Evolutionary conservation across 1,140 invertebrate species (phyloP), one percentile per base, ranked within the genome.

Genomic region (Solenopsis invicta): DNA sequence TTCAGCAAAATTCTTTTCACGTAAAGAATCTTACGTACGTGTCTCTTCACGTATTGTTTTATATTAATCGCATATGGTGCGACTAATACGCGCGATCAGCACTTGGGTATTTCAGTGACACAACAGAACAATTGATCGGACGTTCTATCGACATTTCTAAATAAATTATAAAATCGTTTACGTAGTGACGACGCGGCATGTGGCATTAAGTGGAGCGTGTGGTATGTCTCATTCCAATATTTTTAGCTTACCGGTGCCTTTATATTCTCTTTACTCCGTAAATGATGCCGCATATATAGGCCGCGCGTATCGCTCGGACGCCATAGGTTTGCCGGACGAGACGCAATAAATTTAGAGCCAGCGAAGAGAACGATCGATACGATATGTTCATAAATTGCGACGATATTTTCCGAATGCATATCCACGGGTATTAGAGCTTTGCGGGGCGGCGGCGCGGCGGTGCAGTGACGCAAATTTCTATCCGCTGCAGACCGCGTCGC

Each of bases 161-260:
- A 71, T 75, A 62, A 84, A 59, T 59, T 34, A 59, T 74, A 34
- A 48, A 50, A 84, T 84, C 71, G n/a, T 82, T 82, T 72, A 41
- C 8, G 24, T n/a, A 54, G 21, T 48, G 24, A n/a, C 62, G 29
- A 24, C 18, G 37, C 13, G 67, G 48, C 67, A 67, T 69, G 13
- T 80, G 61, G 62, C 29, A n/a, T 48, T 72, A 75, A 50, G 29
- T 24, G 29, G 13, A 61, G n/a, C 41, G 18, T 24, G 18, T 18
- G 16, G n/a, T 82, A 37, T 18, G 5, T 45, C 34, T 21, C 16
- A 9, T 61, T 41, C 2, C n/a, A 50, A 62, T 69, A 81, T 24
- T 56, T 71, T 84, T 75, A 74, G 12, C 48, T 37, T 18, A 48
- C 29, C 41, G 24, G 3, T 2, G n/a, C 16, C 16, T 48, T n/a